phyloP scores from a whole-genome alignment of 2,113 vertebrate genomes.

The Noctilio leporinus region DNA sequence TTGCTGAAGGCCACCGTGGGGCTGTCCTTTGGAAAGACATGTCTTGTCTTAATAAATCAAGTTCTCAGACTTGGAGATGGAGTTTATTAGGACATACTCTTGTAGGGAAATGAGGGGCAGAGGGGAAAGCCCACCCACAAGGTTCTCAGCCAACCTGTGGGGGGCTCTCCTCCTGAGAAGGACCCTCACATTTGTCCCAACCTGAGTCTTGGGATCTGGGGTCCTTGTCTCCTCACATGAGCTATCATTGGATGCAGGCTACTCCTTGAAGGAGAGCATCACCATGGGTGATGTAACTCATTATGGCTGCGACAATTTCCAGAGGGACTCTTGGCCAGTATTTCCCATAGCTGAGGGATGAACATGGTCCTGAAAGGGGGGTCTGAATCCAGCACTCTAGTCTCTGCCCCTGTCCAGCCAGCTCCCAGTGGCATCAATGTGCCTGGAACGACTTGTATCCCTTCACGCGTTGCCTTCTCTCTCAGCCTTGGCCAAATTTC shows the following conservation, averaged over 20 bases:
- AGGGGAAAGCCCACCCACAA: not conserved
- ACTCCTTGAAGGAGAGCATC: not conserved
- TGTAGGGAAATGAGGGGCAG: not conserved
- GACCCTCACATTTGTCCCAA: not conserved
- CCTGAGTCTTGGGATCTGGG: not conserved
- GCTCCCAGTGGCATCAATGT: not conserved
- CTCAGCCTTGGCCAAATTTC: not conserved
- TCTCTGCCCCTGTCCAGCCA: not conserved
- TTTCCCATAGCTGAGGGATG: not conserved
- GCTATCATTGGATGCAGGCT: not conserved
- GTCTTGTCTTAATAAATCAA: not conserved
- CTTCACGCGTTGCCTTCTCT: not conserved
- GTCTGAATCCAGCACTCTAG: not conserved
- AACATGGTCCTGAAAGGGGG: not conserved
- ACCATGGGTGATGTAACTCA: not conserved
- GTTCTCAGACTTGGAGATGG: not conserved
- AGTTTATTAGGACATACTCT: not conserved
- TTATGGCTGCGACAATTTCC: not conserved
- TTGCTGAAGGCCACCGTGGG: not conserved
- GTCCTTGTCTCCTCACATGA: not conserved
- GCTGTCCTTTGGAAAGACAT: not conserved
- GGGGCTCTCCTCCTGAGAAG: not conserved
- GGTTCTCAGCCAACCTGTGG: not conserved
- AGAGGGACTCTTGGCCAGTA: not conserved
- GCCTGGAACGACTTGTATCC: not conserved